These are phyloP conservation scores for Archivesica marissinica DNA, from an alignment of 1,140 invertebrate genomes.

Conservation along the genomic window DNA sequence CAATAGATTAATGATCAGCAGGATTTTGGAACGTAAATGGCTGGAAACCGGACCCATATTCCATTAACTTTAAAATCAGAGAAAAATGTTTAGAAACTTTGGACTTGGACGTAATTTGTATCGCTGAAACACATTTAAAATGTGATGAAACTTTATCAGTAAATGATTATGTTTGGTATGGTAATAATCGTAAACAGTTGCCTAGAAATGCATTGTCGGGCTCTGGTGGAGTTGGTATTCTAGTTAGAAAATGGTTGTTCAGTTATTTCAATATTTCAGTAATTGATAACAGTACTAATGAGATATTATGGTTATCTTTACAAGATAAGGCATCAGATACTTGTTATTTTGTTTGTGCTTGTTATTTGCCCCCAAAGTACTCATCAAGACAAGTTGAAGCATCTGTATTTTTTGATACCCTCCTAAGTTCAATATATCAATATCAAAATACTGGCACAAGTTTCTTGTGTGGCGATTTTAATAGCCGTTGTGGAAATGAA, in stretches of 20 bases:
- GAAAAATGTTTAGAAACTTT: neutral
- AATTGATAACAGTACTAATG: neutral
- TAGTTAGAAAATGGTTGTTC: neutral
- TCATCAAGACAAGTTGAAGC: neutral
- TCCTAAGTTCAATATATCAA: neutral
- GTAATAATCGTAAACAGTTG: neutral
- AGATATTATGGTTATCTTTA: neutral
- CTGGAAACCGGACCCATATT: neutral
- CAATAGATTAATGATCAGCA: neutral
- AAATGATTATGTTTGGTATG: neutral
- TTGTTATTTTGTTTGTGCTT: neutral
- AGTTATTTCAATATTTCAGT: neutral
- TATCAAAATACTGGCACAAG: neutral
- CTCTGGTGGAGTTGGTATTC: neutral
- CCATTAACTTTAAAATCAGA: neutral
- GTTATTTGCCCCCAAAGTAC: constrained; percentile 7
- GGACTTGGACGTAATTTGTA: neutral
- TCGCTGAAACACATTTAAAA: neutral
- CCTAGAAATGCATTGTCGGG: neutral
- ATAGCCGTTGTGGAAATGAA: constrained; percentile 12
- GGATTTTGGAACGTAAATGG: neutral
- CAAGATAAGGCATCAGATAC: neutral
- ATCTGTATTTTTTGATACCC: neutral
- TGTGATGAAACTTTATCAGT: neutral
- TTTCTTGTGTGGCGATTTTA: constrained; percentile 42